Base-by-base conservation (phyloP, 2,797 vertebrate genomes). In the Martes flavigula region DNA sequence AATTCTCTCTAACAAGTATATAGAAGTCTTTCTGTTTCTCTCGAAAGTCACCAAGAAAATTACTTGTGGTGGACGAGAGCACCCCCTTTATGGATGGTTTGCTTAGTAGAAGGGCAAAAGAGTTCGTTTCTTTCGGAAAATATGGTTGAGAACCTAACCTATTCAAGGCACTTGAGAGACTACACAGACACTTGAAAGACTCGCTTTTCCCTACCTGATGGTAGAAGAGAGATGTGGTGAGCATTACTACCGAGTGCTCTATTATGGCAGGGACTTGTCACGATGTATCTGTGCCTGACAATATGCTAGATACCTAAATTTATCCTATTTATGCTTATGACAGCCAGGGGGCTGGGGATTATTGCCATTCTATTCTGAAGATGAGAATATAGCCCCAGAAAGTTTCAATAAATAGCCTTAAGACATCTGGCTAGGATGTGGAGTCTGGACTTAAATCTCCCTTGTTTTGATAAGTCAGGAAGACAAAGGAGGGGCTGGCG, bases 21-120 rank as follows among this genome's bases (percentile, higher is more conserved):
- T 62, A 85, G 77, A 84, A 94, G 90, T 68, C 38, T 86, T 93
- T 82, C 75, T 95, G 60, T 86, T 94, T 60, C 91, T 35, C 72
- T 97, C 23, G 51, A 94, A 97, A 96, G 46, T 78, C 60, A 92
- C 96, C 73, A 86, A 90, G 86, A 93, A 87, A 62, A 93, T 96
- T 70, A 48, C 68, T 87, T 72, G 77, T 0, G 14, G 64, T 40
- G 23, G 92, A 96, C 66, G 85, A 97, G 75, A 93, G 23, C 91
- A 72, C 91, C 46, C 27, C 20, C 46, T 95, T 96, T 25, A 48
- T 25, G 81, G 51, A 56, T 72, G 87, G 60, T 92, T 94, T 51
- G 23, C 90, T 87, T 91, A 87, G 58, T 17, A 94, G 70, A 87
- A 94, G 68, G 87, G 58, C 58, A 81, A 89, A 43, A 38, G 82